Conservation (phyloP, 2,113 vertebrate genomes). For the Paradoxurus hermaphroditus region DNA sequence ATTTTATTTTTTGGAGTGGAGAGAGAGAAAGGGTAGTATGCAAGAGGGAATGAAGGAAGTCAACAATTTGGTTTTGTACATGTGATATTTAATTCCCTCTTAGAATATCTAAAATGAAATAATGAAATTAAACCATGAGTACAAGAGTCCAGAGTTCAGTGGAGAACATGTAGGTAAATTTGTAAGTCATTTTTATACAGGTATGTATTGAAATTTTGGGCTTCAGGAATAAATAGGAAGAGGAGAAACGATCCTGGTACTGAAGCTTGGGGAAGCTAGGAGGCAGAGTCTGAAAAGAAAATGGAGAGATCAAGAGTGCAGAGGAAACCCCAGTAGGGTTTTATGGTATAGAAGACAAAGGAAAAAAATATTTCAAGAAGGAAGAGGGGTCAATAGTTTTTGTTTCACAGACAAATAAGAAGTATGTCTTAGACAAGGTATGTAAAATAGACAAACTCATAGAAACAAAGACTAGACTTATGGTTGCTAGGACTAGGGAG, state of each 20-base stretch:
- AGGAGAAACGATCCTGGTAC: background rate
- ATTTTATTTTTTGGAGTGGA: background rate
- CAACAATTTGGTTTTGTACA: background rate
- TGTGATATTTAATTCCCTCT: background rate
- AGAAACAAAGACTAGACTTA: background rate
- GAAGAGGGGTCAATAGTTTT: background rate
- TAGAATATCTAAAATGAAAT: background rate
- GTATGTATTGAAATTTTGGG: background rate
- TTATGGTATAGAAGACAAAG: background rate
- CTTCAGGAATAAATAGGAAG: background rate
- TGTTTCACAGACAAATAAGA: background rate
- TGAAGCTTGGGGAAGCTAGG: background rate
- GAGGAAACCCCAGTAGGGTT: background rate
- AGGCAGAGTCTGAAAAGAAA: background rate
- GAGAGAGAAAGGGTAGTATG: rapidly evolving
- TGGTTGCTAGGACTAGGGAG: background rate
- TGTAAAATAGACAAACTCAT: background rate
- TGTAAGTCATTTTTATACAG: background rate
- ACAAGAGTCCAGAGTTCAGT: background rate
- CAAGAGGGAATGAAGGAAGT: background rate
- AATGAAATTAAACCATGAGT: background rate
- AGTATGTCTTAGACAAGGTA: background rate
- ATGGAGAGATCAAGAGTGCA: background rate
- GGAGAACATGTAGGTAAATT: background rate
- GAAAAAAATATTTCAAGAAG: background rate